Evolutionary conservation across 2,888 invertebrate species (phyloP).

Genomic region (Melolontha melolontha): DNA sequence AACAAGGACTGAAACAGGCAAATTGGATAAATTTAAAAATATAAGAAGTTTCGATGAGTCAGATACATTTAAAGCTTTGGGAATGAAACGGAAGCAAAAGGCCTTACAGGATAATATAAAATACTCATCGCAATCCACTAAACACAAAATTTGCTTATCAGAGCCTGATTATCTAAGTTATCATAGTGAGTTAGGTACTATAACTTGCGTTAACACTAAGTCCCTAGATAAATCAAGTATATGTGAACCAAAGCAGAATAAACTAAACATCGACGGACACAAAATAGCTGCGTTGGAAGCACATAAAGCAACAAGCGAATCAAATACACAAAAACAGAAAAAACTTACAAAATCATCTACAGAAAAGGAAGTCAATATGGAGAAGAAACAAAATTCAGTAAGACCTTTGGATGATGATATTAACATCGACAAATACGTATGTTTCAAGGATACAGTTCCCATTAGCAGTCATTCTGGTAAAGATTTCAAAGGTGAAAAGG

Average conservation of each 20-base stretch:
- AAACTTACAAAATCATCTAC: too few relatives aligned
- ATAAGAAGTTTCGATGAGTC: constrained; percentile 23
- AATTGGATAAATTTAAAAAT: constrained; percentile 28
- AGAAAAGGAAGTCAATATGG: too few relatives aligned
- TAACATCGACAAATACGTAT: neutral
- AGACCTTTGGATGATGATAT: neutral
- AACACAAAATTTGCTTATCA: constrained; percentile 4
- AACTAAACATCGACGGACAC: too few relatives aligned
- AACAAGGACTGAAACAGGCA: neutral
- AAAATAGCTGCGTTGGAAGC: too few relatives aligned
- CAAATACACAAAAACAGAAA: too few relatives aligned
- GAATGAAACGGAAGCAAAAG: constrained; percentile 12
- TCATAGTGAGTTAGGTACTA: neutral
- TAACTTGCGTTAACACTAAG: neutral
- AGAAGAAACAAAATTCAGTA: too few relatives aligned
- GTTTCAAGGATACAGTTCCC: constrained; percentile 1
- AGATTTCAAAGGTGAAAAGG: neutral
- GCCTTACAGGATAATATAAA: neutral
- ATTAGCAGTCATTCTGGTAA: constrained; percentile 20
- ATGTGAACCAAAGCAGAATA: constrained; percentile 6
- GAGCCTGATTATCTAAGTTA: constrained; percentile 14
- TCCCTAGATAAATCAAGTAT: neutral
- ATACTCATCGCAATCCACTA: neutral
- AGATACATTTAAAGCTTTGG: constrained; percentile 22
- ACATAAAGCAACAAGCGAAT: too few relatives aligned